Base-by-base conservation (phyloP, 1,140 invertebrate species). In the Cyclina sinensis region DNA sequence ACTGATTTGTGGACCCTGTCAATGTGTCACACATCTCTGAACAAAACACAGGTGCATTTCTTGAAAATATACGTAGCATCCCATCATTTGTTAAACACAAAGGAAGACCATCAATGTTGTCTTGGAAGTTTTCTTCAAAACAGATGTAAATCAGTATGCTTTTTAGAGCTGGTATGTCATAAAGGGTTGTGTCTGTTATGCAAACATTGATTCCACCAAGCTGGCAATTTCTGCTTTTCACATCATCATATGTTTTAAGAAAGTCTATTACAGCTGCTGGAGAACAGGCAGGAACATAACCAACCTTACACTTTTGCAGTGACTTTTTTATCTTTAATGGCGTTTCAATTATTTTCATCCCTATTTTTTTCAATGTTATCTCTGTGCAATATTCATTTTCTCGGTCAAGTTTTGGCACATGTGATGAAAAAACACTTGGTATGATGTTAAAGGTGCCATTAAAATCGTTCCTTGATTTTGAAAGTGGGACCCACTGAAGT, bases 321-420 rank as follows among this genome's bases (percentile, higher is more conserved):
- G 78, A 32, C 21, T 54, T 27, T 16, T 35, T 37, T n/a, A 90
- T 76, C 27, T 27, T 21, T 16, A n/a, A 21, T 74, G 90, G 74
- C 16, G 81, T 51, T 24, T 85, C 65, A 37, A 90, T 74, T 65
- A 90, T 12, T 65, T 89, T 90, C 86, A 90, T 88, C 32, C 81
- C 84, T 30, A 89, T n/a, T 37, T 30, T 62, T 39, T 78, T 70
- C 27, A 90, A 70, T 18, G 80, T 43, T 43, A 27, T 37, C 43
- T 39, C 68, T 21, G 43, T 30, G 4, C 9, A 27, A 9, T n/a
- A 5, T n/a, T 5, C 18, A 59, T 27, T 12, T n/a, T n/a, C 18
- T n/a, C 7, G 16, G 43, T 46, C 7, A 46, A 46, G n/a, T n/a
- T n/a, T 48, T 24, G 24, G 9, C 1, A 9, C n/a, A n/a, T n/a